Conservation (phyloP, 2,888 invertebrate species). For the Drosophila atroscutellata region DNA sequence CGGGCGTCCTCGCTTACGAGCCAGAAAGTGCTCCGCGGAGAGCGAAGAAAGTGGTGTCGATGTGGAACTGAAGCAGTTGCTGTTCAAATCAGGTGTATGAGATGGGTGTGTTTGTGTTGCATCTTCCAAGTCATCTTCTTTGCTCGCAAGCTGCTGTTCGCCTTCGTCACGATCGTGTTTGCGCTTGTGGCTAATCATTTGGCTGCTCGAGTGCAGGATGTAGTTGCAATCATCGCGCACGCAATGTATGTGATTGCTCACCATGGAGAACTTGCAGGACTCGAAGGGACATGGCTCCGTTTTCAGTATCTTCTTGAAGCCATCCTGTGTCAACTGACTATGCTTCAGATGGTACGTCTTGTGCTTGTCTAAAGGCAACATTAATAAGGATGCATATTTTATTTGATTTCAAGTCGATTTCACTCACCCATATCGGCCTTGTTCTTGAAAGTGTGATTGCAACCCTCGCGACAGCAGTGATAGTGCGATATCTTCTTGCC, state of each 20-base stretch:
- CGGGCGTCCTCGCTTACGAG: conserved; percentile 83
- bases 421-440: conserved; percentile 99
- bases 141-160: conserved; percentile 86
- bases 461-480: conserved; percentile 95
- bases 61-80: conserved; percentile 63
- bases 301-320: conserved; percentile 99
- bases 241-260: conserved; percentile 99
- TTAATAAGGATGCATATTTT: background rate
- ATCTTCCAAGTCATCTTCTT: conserved; percentile 70
- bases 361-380: conserved; percentile 92
- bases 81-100: conserved; percentile 10
- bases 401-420: background rate
- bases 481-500: conserved; percentile 98
- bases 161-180: conserved; percentile 98
- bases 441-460: conserved; percentile 98
- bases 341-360: conserved; percentile 99
- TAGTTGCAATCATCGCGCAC: conserved; percentile 97
- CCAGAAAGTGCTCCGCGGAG: conserved; percentile 82
- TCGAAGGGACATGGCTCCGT: conserved; percentile 96
- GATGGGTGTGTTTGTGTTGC: conserved; percentile 55
- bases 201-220: conserved; percentile 97
- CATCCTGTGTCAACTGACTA: conserved; percentile 96
- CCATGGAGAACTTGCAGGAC: conserved; percentile 96
- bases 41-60: conserved; percentile 82
- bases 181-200: conserved; percentile 98